These are phyloP conservation scores for Cygnus atratus DNA, from an alignment of 2,113 vertebrate species.

Conservation along the genomic window DNA sequence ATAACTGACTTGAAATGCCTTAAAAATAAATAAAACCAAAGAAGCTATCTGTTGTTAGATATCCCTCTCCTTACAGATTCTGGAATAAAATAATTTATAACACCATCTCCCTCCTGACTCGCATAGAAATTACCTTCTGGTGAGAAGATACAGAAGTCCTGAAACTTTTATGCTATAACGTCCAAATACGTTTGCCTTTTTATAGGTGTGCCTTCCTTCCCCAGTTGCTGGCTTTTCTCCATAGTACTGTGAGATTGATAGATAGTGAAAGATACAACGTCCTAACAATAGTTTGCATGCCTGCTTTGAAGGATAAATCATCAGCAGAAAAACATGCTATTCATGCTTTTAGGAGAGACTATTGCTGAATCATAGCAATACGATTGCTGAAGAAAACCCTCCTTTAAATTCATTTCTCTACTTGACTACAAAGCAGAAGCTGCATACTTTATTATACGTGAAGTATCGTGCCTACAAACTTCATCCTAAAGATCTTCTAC, in stretches of 20 bases:
- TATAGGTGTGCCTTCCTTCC: background rate
- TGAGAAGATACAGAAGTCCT: background rate
- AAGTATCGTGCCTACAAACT: background rate
- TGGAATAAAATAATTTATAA: background rate
- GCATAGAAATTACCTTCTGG: background rate
- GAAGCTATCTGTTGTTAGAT: background rate
- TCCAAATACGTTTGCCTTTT: background rate
- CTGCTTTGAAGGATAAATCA: background rate
- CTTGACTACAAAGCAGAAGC: background rate
- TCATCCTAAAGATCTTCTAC: background rate
- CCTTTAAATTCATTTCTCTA: background rate
- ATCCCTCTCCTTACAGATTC: background rate
- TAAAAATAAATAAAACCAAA: background rate
- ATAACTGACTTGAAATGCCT: background rate
- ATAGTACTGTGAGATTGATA: background rate
- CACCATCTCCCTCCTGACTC: background rate
- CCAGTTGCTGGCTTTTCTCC: background rate
- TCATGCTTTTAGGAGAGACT: background rate
- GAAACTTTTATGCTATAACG: background rate
- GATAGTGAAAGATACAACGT: background rate
- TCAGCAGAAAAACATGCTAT: background rate
- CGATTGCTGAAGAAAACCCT: background rate
- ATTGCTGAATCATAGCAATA: background rate
- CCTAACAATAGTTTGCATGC: background rate
- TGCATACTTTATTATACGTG: background rate